Percentiles rank a stretch among this genome's conserved stretches.
These are phyloP conservation scores for Erithacus rubecula DNA, from an alignment of 2,797 vertebrate species.

Conservation along the genomic window DNA sequence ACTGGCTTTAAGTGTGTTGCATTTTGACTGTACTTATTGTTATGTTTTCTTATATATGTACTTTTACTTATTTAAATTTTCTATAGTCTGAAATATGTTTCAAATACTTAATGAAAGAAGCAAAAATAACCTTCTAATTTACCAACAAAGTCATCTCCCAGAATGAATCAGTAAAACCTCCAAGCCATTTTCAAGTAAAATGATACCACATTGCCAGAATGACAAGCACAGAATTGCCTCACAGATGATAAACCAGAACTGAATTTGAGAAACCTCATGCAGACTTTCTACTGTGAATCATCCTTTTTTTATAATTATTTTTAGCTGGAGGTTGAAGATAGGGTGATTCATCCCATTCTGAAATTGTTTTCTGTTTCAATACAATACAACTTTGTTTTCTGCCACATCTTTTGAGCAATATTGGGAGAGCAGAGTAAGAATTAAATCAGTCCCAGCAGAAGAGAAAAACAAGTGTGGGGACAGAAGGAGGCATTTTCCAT, in stretches of 20 bases:
- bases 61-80: neutral
- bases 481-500: neutral
- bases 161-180: constrained; percentile 59
- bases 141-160: constrained; percentile 22
- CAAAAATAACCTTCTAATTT: neutral
- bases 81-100: neutral
- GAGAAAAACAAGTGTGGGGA: neutral
- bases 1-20: neutral
- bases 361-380: constrained; percentile 44
- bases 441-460: neutral
- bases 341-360: constrained; percentile 65
- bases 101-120: neutral
- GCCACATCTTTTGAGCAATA: neutral
- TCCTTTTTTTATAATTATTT: neutral
- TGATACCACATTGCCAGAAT: constrained; percentile 70
- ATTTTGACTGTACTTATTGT: neutral
- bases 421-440: neutral
- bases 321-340: constrained; percentile 30
- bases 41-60: neutral
- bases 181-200: constrained; percentile 78
- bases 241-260: constrained; percentile 44
- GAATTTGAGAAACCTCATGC: constrained; percentile 60
- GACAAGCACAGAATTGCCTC: constrained; percentile 65
- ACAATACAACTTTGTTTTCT: constrained; percentile 28
- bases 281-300: constrained; percentile 77